Conservation (phyloP, 1,140 invertebrate species). For the Euura saliciscinereae region DNA sequence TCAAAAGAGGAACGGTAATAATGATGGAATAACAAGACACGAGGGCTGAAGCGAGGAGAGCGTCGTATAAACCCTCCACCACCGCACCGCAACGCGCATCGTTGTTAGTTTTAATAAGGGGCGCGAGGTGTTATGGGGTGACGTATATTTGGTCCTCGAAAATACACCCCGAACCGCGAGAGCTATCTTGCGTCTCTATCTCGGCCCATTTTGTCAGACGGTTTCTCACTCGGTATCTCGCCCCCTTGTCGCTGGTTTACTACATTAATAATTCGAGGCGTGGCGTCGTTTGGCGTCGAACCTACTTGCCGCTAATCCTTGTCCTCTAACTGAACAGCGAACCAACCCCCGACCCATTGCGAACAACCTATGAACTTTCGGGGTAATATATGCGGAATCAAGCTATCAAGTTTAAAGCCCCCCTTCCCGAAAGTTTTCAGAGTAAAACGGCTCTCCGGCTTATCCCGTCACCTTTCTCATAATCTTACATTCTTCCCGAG, state of each 20-base stretch:
- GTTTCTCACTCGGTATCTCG: background rate
- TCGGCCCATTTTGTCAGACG: background rate
- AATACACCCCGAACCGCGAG: background rate
- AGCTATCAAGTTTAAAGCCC: background rate
- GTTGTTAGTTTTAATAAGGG: constrained; percentile 7
- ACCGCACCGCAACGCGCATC: background rate
- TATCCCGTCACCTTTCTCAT: background rate
- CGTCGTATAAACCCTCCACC: too few species aligned
- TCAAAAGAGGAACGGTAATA: too few species aligned
- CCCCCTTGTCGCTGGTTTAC: background rate
- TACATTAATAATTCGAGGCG: background rate
- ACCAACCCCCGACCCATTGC: background rate
- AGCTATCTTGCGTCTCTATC: background rate
- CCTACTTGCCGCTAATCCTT: background rate
- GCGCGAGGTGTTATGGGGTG: background rate
- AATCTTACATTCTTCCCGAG: background rate
- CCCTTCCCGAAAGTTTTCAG: background rate
- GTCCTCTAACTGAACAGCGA: background rate
- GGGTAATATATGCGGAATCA: background rate
- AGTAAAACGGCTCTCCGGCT: background rate
- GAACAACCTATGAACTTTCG: background rate
- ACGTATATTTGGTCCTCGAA: background rate
- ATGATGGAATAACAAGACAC: too few species aligned
- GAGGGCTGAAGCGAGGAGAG: too few species aligned
- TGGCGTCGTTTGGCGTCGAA: background rate